phyloP scores from a whole-genome alignment of 2,113 vertebrate species.

The Salminus brasiliensis region DNA sequence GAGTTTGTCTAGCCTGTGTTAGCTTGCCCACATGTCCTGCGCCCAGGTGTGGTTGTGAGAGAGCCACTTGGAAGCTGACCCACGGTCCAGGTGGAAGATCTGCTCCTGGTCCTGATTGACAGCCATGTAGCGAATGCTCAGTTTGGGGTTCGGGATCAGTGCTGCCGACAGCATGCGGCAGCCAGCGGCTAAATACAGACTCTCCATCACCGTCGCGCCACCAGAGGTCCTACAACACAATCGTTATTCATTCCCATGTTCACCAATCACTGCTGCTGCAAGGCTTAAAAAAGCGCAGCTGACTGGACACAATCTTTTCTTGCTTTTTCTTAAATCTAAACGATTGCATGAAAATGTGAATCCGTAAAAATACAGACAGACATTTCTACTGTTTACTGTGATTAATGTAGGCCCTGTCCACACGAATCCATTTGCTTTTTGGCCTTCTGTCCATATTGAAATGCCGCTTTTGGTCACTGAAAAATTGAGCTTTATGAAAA shows the following conservation, averaged over 20 bases:
- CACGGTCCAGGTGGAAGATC: constrained; percentile 82
- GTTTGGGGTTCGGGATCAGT: constrained; percentile 83
- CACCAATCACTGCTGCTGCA: no score
- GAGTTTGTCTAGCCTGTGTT: neutral
- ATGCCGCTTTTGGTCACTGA: no score
- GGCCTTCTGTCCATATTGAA: no score
- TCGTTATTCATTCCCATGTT: neutral
- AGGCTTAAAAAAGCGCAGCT: no score
- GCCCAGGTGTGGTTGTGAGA: constrained; percentile 89
- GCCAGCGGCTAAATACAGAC: constrained; percentile 79
- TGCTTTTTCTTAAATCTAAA: no score
- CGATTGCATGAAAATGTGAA: no score
- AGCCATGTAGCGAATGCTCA: constrained; percentile 81
- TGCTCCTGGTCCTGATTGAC: constrained; percentile 84
- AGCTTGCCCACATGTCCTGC: constrained; percentile 78
- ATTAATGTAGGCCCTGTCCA: no score
- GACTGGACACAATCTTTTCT: no score
- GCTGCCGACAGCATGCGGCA: constrained; percentile 83
- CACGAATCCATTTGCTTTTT: no score
- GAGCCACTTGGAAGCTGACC: constrained; percentile 85
- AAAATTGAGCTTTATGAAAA: no score
- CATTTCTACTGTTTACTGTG: no score
- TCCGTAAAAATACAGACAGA: no score
- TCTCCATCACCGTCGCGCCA: constrained; percentile 55
- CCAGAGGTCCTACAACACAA: constrained; percentile 32